Evolutionary conservation across 2,113 vertebrate genomes (phyloP).

Genomic region (Apodemus speciosus): DNA sequence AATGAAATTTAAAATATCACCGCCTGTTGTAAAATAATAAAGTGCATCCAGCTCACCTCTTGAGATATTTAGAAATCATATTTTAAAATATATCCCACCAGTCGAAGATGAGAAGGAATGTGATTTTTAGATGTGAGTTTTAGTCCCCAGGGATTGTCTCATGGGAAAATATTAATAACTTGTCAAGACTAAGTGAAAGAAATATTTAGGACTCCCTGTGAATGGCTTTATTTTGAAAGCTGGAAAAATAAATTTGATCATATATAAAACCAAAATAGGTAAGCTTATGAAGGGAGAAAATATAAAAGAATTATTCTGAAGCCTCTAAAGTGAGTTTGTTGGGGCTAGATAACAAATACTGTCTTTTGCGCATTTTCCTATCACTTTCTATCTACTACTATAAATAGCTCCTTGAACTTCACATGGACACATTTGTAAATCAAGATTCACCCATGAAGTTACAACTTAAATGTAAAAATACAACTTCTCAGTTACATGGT

Average conservation of each 20-base stretch:
- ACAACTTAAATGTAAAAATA: slow-evolving; percentile 1
- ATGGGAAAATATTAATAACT: slow-evolving; percentile 52
- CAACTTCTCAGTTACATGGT: background rate
- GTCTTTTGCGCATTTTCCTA: background rate
- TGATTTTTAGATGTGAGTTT: slow-evolving; percentile 62
- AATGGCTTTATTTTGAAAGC: slow-evolving; percentile 54
- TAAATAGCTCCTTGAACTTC: background rate
- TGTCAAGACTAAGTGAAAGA: slow-evolving; percentile 61
- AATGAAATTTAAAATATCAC: slow-evolving; percentile 56
- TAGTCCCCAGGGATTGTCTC: slow-evolving; percentile 48
- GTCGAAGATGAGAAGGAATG: slow-evolving; percentile 31
- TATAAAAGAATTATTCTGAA: slow-evolving; percentile 6
- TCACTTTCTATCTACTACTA: background rate
- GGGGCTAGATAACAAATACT: background rate
- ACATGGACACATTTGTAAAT: background rate
- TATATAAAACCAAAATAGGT: slow-evolving; percentile 21
- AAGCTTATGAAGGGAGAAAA: background rate
- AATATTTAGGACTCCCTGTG: slow-evolving; percentile 43
- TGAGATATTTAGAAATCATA: slow-evolving; percentile 49
- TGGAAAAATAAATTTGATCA: slow-evolving; percentile 20
- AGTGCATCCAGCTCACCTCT: slow-evolving; percentile 49
- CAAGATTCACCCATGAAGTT: background rate
- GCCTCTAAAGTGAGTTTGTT: background rate
- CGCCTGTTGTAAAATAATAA: slow-evolving; percentile 59
- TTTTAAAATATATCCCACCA: slow-evolving; percentile 35